Conservation (phyloP, 2,113 vertebrate genomes). For the Quiscalus mexicanus region DNA sequence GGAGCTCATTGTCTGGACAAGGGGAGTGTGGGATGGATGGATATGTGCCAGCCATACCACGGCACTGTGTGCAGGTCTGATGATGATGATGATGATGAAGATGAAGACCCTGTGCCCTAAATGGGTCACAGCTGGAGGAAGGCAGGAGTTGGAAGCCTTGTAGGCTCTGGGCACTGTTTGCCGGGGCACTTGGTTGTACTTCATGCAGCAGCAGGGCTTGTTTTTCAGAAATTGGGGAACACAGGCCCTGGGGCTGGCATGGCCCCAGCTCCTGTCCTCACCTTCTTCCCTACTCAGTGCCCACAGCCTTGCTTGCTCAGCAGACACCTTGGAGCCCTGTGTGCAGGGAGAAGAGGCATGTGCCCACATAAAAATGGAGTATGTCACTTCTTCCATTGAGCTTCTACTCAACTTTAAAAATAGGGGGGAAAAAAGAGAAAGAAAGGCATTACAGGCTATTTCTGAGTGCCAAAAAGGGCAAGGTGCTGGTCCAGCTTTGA, state of each 20-base stretch:
- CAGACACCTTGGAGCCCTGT: rapidly evolving
- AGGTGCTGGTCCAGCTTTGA: neutral
- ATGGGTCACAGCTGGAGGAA: neutral
- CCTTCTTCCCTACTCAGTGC: neutral
- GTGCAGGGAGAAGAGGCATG: rapidly evolving
- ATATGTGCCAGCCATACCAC: neutral
- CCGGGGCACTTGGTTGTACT: neutral
- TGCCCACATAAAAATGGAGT: neutral
- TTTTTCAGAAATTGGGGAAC: neutral
- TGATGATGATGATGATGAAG: neutral
- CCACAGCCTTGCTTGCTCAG: neutral
- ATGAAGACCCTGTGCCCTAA: neutral
- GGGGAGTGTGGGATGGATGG: neutral
- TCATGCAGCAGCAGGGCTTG: neutral
- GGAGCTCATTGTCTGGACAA: neutral
- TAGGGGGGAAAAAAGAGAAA: rapidly evolving
- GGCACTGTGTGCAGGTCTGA: neutral
- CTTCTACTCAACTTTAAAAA: neutral
- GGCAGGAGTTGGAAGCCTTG: neutral
- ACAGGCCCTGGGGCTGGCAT: rapidly evolving
- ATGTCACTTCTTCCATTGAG: neutral
- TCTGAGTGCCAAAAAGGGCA: neutral
- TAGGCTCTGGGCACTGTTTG: neutral
- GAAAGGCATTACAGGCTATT: neutral
- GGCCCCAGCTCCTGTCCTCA: neutral